Base-by-base conservation (phyloP, 2,797 vertebrate species). In the Cryptoblepharus egeriae region DNA sequence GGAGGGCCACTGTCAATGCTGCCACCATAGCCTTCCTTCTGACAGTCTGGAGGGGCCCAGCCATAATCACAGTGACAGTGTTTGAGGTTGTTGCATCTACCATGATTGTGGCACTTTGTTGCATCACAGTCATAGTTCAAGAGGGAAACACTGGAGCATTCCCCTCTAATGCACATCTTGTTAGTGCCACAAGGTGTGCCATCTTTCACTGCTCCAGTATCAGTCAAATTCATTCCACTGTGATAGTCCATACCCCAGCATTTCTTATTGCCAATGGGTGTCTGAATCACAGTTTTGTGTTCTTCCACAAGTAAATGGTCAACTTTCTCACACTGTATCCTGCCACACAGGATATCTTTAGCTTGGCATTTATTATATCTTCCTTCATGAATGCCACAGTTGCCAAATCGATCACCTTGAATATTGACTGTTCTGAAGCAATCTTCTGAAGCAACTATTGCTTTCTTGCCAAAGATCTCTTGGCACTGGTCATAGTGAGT, bases 1-100 rank as follows among this genome's bases (percentile, higher is more conserved):
- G 91, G 58, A 11, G 95, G 94, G 1, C 93, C 93, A 67, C 92
- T 94, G 75, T 93, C 92, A 57, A 89, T 13, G 81, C 92, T 94
- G 5, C 93, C 92, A 68, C 93, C 91, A 9, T 86, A 83, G 24
- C 91, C 92, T 79, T 84, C 80, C n/a, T 74, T 52, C 18, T 85
- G 65, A 75, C 92, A 94, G 49, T 84, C 16, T 8, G 93, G 93
- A 0, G 90, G 88, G 24, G 90, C 86, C 93, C 93, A 92, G 10
- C 90, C 91, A 35, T 82, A 68, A 32, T 39, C 13, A 45, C 92
- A 94, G 60, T 94, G 93, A 72, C 93, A 94, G 77, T 94, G 88
- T 79, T 90, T 90, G 26, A 79, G 83, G 32, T 82, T 93, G 79
- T 94, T 94, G 64, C 93, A 93, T 57, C 87, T 24, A 3, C 92